A percentile compares a stretch with the other conserved stretches of the same genome.
phyloP scores from a whole-genome alignment of 2,888 invertebrate genomes.

The Penaeus monodon region DNA sequence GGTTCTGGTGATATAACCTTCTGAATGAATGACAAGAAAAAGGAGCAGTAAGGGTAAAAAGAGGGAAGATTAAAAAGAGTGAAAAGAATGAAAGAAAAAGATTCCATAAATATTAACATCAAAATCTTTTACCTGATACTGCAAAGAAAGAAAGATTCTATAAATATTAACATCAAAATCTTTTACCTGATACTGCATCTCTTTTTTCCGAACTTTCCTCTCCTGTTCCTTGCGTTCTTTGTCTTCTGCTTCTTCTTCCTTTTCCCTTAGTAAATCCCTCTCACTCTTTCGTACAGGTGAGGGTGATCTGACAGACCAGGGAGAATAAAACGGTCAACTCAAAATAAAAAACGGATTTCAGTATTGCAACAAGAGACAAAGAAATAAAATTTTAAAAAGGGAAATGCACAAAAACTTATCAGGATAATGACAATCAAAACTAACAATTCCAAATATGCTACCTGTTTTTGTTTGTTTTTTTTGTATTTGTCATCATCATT shows the following conservation, averaged over 20 bases:
- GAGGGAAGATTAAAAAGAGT: no score
- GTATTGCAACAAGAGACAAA: neutral
- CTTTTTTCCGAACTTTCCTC: constrained; percentile 92
- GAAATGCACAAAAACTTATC: neutral
- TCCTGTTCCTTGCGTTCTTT: constrained; percentile 91
- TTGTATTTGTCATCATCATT: no score
- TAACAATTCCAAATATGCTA: neutral
- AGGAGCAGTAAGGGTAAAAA: no score
- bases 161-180: neutral
- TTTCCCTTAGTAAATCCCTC: constrained; percentile 65
- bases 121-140: constrained; percentile 85
- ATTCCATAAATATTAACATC: neutral
- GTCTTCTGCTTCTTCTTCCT: constrained; percentile 86
- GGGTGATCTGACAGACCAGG: constrained; percentile 32
- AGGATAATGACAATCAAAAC: neutral
- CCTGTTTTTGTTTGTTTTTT: neutral
- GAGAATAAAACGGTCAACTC: neutral
- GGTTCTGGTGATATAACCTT: no score
- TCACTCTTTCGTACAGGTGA: constrained; percentile 62
- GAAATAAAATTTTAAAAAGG: neutral
- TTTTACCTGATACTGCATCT: constrained; percentile 94
- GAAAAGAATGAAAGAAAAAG: neutral
- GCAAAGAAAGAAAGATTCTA: constrained; percentile 67
- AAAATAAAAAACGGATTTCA: neutral
- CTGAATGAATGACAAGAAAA: no score